Evolutionary conservation across 2,888 invertebrate species (phyloP), one percentile per base, ranked within the genome.

Genomic region (Fabriciana adippe): DNA sequence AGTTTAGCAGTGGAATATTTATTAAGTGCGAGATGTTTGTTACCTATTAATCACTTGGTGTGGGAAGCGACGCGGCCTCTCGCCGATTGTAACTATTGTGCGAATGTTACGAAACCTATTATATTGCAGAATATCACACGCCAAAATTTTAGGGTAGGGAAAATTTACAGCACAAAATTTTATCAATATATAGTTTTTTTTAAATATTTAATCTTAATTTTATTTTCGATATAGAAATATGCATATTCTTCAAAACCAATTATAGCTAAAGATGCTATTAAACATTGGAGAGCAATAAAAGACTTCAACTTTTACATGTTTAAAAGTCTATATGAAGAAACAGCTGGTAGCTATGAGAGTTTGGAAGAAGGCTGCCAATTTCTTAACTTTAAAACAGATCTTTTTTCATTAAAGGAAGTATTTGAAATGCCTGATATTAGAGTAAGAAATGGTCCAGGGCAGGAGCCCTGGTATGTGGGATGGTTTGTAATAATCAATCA

Each of bases 1-100:
- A 67, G 63, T 47, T 69, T 81, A 75, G 75, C 80, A 68, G 75
- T 83, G 45, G 80, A 86, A 72, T 83, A 79, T 82, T 74, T 94
- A 73, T 76, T 94, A 75, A 94, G 94, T 77, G 92, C 94, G 73
- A 94, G 96, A 80, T 98, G 98, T 88, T 88, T 97, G 73, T 81
- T 97, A 81, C 95, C 96, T 73, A 97, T 96, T 86, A 97, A 97
- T 92, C 97, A 96, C 84, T 92, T 97, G 70, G 90, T 97, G 74
- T 97, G 97, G 97, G 97, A 98, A 90, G 96, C 96, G 64, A 96
- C 97, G 26, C 93, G 97, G 74, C 97, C 97, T 35, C 92, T 97
- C 64, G 95, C 97, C 26, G 94, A 97, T 87, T 98, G 98, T 82
- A 91, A 93, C 77, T 96, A 96, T 87, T 97, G 97, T 88, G 87